phyloP scores from a whole-genome alignment of 2,113 vertebrate species.

The Phyllostomus discolor region DNA sequence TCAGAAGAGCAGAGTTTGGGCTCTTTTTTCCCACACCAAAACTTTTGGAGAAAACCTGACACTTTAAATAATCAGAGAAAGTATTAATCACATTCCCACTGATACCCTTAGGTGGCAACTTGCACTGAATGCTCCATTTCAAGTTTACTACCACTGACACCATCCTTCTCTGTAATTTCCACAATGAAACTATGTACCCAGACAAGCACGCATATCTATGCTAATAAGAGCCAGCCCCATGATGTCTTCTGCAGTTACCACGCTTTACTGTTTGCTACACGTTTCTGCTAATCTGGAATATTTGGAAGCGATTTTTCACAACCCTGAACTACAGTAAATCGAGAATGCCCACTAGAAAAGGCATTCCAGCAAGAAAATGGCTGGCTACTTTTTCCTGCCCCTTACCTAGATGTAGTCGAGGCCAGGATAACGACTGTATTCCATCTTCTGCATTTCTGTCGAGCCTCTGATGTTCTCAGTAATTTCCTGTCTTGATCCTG shows the following conservation, averaged over 20 bases:
- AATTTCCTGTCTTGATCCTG: background rate
- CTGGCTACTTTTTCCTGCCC: slow-evolving; percentile 52
- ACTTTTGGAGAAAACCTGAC: background rate
- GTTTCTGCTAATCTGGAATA: slow-evolving; percentile 8
- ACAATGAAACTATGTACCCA: background rate
- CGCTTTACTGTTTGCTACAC: background rate
- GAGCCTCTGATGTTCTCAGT: slow-evolving; percentile 9
- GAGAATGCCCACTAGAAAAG: background rate
- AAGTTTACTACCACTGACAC: background rate
- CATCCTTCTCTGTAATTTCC: background rate
- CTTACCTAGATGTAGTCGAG: background rate
- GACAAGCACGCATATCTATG: background rate
- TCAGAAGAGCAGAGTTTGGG: background rate
- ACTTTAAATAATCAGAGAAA: background rate
- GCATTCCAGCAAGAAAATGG: slow-evolving; percentile 63
- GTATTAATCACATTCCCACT: background rate
- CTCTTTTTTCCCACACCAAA: background rate
- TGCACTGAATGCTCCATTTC: background rate
- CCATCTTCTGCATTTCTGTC: background rate
- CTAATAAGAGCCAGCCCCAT: background rate
- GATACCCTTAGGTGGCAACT: background rate
- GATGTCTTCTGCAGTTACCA: background rate
- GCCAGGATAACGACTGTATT: background rate
- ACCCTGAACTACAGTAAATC: background rate
- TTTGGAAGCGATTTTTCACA: slow-evolving; percentile 16